phyloP scores from a whole-genome alignment of 1,140 invertebrate species.

The Drosophila kanapiae region DNA sequence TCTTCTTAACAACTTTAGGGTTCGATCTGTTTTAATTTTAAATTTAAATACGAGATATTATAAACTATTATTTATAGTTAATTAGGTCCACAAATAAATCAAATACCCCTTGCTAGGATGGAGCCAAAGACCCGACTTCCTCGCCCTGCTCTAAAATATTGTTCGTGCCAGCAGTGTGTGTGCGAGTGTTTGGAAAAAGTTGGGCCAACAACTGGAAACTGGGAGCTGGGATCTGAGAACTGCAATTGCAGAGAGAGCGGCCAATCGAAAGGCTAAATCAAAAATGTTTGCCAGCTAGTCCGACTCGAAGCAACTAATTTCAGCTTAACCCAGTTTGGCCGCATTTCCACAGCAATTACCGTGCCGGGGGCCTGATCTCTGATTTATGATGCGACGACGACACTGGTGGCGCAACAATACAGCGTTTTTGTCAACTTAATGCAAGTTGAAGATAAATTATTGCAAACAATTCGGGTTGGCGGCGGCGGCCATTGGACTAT shows the following conservation, averaged over 20 bases:
- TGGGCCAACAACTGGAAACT: constrained; percentile 40
- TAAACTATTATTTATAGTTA: background rate
- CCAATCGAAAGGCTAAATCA: constrained; percentile 78
- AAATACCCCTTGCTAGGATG: background rate
- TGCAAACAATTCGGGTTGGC: constrained; percentile 43
- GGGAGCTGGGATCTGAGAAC: constrained; percentile 9
- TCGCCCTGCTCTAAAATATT: constrained; percentile 59
- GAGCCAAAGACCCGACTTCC: constrained; percentile 6
- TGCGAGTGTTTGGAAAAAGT: constrained; percentile 55
- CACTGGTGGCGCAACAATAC: constrained; percentile 32
- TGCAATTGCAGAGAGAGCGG: constrained; percentile 28
- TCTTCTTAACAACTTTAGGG: background rate
- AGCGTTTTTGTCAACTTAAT: constrained; percentile 75
- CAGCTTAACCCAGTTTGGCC: constrained; percentile 73
- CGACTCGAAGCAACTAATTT: constrained; percentile 75
- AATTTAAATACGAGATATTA: background rate
- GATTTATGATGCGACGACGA: constrained; percentile 62
- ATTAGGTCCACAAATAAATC: background rate
- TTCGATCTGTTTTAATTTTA: background rate
- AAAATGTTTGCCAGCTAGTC: constrained; percentile 54
- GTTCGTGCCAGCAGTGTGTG: constrained; percentile 59
- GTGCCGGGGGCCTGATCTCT: constrained; percentile 37
- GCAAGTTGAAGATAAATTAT: constrained; percentile 75
- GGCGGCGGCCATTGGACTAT: constrained; percentile 24
- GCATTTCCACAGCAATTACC: constrained; percentile 71